A percentile compares a stretch with the other conserved stretches of the same genome.
Conservation (phyloP, 1,140 invertebrate genomes). For the Lycorma delicatula region DNA sequence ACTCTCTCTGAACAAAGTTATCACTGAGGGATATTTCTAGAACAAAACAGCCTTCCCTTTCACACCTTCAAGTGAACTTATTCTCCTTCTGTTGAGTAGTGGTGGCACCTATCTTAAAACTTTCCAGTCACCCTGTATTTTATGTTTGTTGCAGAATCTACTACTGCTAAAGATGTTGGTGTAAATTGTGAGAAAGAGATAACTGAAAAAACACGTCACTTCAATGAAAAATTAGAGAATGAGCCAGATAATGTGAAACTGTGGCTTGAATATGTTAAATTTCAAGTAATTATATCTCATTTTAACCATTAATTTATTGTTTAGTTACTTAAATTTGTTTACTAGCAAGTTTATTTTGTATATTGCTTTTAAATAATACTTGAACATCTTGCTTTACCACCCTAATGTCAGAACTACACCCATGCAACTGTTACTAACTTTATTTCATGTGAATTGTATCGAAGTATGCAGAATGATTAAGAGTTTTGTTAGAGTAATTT, state of each 20-base stretch:
- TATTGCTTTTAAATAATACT: no score
- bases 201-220: constrained; percentile 40
- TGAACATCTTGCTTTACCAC: no score
- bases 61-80: not conserved
- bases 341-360: no score
- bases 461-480: no score
- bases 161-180: constrained; percentile 28
- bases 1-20: no score
- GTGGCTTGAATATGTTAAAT: constrained; percentile 48
- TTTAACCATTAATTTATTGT: no score
- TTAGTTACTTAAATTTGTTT: no score
- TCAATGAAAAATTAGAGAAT: constrained; percentile 42
- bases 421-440: no score
- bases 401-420: no score
- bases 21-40: constrained; percentile 6
- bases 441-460: no score
- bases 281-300: constrained; percentile 45
- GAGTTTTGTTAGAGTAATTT: no score
- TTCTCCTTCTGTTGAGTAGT: not conserved
- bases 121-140: no score
- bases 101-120: not conserved
- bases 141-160: constrained; percentile 12
- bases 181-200: constrained; percentile 40
- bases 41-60: not conserved
- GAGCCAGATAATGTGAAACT: constrained; percentile 42